Conservation (phyloP, 2,113 vertebrate species). For the Dasyurus viverrinus region DNA sequence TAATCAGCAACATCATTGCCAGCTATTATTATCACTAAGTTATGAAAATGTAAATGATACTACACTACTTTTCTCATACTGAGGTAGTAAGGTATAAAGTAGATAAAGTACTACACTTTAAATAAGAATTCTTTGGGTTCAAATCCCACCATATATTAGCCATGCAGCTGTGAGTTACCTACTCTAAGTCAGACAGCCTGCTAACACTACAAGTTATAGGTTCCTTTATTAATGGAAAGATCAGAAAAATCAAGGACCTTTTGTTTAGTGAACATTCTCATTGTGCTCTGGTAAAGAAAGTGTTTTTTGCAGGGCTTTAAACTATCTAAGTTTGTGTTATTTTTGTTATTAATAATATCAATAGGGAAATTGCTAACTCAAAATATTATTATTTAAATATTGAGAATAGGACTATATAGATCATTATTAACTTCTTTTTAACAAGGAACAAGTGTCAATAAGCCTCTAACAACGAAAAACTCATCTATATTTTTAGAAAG, state of each 20-base stretch:
- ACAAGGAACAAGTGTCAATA: background rate
- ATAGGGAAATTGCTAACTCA: background rate
- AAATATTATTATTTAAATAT: background rate
- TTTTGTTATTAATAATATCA: background rate
- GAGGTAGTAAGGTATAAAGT: background rate
- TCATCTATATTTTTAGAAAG: background rate
- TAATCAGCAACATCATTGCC: background rate
- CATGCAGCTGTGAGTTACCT: background rate
- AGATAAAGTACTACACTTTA: too few relatives aligned
- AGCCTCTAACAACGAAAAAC: background rate
- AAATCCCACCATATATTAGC: background rate
- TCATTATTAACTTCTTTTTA: constrained; percentile 17
- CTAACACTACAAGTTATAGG: background rate
- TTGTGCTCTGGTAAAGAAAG: background rate
- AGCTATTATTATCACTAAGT: background rate
- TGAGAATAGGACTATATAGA: background rate
- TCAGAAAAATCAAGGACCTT: background rate
- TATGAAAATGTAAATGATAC: background rate
- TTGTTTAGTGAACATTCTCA: background rate
- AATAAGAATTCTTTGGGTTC: background rate
- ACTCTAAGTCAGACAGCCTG: background rate
- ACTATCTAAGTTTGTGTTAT: background rate
- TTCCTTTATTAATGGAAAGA: background rate
- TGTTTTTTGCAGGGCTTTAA: background rate
- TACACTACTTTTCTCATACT: background rate